Evolutionary conservation across 2,113 vertebrate genomes (phyloP).

Genomic region (Oncorhynchus masou): DNA sequence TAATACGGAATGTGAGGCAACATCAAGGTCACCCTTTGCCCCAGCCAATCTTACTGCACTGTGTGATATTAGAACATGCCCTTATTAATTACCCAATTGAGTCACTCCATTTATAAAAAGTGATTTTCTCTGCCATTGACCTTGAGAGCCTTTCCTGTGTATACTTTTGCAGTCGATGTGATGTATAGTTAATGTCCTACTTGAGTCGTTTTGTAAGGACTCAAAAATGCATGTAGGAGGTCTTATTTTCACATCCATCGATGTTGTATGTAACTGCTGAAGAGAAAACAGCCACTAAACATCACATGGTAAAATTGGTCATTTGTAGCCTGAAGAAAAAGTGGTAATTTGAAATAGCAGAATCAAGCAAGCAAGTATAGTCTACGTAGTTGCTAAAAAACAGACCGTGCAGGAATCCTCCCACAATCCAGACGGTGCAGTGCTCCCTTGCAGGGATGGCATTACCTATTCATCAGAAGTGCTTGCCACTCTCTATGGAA

Average conservation of each 20-base stretch:
- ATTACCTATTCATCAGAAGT: conserved; percentile 33
- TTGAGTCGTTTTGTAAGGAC: background rate
- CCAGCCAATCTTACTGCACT: conserved; percentile 30
- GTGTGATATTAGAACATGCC: conserved; percentile 28
- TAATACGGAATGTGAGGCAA: background rate
- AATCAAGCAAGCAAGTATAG: conserved; percentile 15
- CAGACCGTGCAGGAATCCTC: conserved; percentile 7
- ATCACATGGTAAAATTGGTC: conserved; percentile 10
- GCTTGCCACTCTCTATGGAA: conserved; percentile 31
- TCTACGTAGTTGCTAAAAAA: conserved; percentile 14
- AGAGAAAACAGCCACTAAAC: background rate
- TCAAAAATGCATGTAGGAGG: conserved; percentile 1
- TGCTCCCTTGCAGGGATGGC: conserved; percentile 15
- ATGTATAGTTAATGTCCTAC: background rate
- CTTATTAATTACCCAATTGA: conserved; percentile 61
- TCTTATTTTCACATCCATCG: background rate
- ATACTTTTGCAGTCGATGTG: conserved; percentile 16
- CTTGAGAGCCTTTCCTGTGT: conserved; percentile 23
- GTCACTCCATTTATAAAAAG: conserved; percentile 45
- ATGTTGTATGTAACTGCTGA: background rate
- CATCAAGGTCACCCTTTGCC: conserved; percentile 44
- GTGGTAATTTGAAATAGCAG: conserved; percentile 22
- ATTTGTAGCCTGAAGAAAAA: conserved; percentile 22
- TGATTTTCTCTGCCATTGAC: conserved; percentile 41
- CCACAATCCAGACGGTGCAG: conserved; percentile 20